These are phyloP conservation scores for Rhadina sibilatrix DNA, from an alignment of 2,113 vertebrate species.

Conservation along the genomic window DNA sequence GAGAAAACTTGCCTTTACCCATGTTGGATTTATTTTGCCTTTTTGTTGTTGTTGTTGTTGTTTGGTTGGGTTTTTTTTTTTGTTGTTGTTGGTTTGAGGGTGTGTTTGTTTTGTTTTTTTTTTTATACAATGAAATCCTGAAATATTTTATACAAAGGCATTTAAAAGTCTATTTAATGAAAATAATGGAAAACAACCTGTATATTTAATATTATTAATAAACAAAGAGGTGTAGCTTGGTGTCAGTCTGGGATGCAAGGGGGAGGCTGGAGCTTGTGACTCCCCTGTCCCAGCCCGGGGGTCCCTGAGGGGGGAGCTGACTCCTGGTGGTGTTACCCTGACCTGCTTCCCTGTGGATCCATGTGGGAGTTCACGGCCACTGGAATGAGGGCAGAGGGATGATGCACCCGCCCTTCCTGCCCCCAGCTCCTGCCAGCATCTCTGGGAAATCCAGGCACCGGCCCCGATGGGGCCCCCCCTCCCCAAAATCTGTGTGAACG, in stretches of 20 bases:
- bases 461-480: accelerated
- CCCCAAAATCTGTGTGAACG: not conserved
- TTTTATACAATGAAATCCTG: slow-evolving; percentile 73
- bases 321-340: not conserved
- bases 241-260: not conserved
- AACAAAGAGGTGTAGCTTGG: not conserved
- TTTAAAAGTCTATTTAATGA: slow-evolving; percentile 80
- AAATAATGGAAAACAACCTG: slow-evolving; percentile 63
- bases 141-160: slow-evolving; percentile 81
- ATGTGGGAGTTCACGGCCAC: accelerated
- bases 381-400: not conserved
- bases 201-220: slow-evolving; percentile 79
- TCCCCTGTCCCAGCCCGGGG: not conserved
- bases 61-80: not conserved
- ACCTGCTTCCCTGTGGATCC: not conserved
- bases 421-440: accelerated
- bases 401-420: not conserved
- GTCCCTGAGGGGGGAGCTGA: not conserved
- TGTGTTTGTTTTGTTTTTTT: not conserved
- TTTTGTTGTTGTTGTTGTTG: not conserved
- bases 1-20: not conserved
- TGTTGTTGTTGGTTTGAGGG: not conserved
- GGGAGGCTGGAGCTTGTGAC: not conserved
- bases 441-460: not conserved
- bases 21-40: not conserved